These are phyloP conservation scores for Sebastes steindachneri DNA, from an alignment of 2,797 vertebrate genomes.

Conservation along the genomic window DNA sequence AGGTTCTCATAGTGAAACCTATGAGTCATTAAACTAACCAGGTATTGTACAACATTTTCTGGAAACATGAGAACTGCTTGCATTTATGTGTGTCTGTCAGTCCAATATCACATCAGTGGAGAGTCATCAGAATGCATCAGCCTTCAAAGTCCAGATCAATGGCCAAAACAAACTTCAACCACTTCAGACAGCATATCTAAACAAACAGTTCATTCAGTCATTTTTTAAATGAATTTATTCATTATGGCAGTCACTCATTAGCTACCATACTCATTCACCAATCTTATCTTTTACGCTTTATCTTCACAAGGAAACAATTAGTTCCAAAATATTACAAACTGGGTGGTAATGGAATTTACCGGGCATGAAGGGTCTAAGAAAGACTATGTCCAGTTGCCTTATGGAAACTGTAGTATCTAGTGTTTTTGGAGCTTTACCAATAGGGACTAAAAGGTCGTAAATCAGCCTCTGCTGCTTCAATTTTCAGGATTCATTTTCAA, in stretches of 20 bases:
- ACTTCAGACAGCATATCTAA: background rate
- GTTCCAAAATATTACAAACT: background rate
- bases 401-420: background rate
- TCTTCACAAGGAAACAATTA: background rate
- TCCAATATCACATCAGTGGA: background rate
- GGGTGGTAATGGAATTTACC: background rate
- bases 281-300: background rate
- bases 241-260: background rate
- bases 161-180: conserved; percentile 3
- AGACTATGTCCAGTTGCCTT: background rate
- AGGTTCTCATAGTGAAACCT: background rate
- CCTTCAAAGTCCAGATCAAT: conserved; percentile 6
- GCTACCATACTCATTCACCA: background rate
- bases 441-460: background rate
- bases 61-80: conserved; percentile 14
- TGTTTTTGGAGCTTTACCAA: background rate
- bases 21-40: conserved; percentile 6
- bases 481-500: background rate
- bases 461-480: background rate
- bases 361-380: too few relatives aligned
- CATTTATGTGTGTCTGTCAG: background rate
- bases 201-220: background rate
- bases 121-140: conserved; percentile 22
- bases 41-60: background rate
- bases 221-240: background rate